Percentiles rank a stretch among this genome's conserved stretches.
These are phyloP conservation scores for Sebastiscus albofasciatus DNA, from an alignment of 2,797 vertebrate genomes.

Conservation along the genomic window DNA sequence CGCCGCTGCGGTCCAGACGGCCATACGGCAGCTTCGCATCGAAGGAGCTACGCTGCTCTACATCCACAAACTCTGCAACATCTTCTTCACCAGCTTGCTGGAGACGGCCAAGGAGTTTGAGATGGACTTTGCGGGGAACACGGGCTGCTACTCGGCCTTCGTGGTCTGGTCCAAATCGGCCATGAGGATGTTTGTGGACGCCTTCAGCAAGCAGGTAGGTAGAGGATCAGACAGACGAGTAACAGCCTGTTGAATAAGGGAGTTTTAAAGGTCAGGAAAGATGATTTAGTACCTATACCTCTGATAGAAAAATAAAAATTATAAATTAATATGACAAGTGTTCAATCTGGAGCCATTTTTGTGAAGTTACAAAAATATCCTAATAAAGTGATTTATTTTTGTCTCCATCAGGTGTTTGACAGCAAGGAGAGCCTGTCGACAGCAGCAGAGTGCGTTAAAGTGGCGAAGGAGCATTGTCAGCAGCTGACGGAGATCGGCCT, in stretches of 20 bases:
- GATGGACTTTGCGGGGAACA: slow-evolving; percentile 93
- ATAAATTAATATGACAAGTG: not conserved
- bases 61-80: slow-evolving; percentile 98
- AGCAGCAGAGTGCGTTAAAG: slow-evolving; percentile 95
- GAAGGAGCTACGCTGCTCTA: slow-evolving; percentile 97
- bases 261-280: not conserved
- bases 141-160: slow-evolving; percentile 96
- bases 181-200: slow-evolving; percentile 95
- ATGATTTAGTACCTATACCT: no score
- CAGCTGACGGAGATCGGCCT: slow-evolving; percentile 95
- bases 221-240: not conserved
- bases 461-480: slow-evolving; percentile 96
- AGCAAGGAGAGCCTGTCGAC: slow-evolving; percentile 98
- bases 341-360: not conserved
- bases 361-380: not conserved
- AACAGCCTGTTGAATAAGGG: not conserved
- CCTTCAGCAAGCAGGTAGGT: slow-evolving; percentile 92
- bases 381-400: not conserved
- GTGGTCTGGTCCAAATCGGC: slow-evolving; percentile 95
- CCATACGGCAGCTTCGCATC: slow-evolving; percentile 95
- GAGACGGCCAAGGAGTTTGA: slow-evolving; percentile 97
- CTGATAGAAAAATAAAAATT: not conserved
- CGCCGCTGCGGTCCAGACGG: slow-evolving; percentile 92
- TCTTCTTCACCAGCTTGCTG: slow-evolving; percentile 97
- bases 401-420: slow-evolving; percentile 87